A percentile compares a stretch with the other conserved stretches of the same genome.
Conservation (phyloP, 1,140 invertebrate species). For the Teleopsis dalmanni region DNA sequence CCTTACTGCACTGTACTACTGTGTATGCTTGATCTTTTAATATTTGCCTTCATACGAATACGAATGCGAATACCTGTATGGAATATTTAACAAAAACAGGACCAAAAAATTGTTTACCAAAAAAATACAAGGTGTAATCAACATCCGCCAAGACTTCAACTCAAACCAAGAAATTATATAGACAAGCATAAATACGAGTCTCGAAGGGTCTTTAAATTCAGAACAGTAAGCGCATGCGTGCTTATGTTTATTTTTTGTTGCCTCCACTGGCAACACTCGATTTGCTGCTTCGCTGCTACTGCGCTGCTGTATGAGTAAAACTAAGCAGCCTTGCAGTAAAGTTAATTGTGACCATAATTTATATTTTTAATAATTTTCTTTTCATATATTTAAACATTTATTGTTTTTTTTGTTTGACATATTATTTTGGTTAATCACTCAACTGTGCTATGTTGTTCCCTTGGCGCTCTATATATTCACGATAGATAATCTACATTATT, state of each 20-base stretch:
- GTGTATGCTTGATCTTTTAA: not conserved
- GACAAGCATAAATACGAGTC: not conserved
- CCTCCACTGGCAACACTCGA: not conserved
- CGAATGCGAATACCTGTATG: not conserved
- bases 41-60: not conserved
- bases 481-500: no score
- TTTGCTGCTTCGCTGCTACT: not conserved
- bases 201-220: conserved; percentile 11
- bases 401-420: no score
- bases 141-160: conserved; percentile 7
- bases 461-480: no score
- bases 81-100: conserved; percentile 5
- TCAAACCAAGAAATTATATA: not conserved
- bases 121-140: conserved; percentile 15
- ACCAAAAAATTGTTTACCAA: conserved; percentile 6
- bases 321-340: no score
- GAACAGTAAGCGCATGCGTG: not conserved
- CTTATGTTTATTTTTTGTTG: no score
- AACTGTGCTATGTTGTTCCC: no score
- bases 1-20: not conserved
- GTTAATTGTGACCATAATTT: no score
- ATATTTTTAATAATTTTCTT: no score
- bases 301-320: not conserved
- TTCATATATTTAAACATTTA: no score
- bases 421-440: no score